phyloP scores from a whole-genome alignment of 2,888 invertebrate genomes.

The Caenorhabditis wallacei region DNA sequence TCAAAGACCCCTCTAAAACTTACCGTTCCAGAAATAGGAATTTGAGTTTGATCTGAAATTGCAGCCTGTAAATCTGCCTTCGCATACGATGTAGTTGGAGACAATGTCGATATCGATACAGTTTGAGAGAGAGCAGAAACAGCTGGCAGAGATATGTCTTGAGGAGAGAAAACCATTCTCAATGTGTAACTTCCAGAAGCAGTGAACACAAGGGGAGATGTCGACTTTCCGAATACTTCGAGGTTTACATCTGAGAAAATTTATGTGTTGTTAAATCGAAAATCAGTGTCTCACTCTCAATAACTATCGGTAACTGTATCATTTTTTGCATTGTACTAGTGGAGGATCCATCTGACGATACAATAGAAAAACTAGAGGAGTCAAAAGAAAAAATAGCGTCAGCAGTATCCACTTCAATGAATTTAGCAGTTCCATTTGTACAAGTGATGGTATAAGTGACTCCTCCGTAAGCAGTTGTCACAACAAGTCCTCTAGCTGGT shows the following conservation, averaged over 20 bases:
- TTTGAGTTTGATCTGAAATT: slow-evolving; percentile 11
- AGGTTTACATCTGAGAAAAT: slow-evolving; percentile 54
- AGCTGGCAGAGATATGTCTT: slow-evolving; percentile 43
- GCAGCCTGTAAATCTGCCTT: slow-evolving; percentile 31
- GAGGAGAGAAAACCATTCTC: slow-evolving; percentile 53
- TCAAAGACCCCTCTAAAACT: not conserved
- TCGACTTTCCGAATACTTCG: slow-evolving; percentile 28
- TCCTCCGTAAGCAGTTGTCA: slow-evolving; percentile 41
- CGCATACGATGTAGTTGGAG: slow-evolving; percentile 35
- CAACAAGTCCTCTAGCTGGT: not conserved
- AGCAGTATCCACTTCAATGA: slow-evolving; percentile 43
- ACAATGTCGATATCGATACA: slow-evolving; percentile 56
- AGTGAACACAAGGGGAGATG: slow-evolving; percentile 30
- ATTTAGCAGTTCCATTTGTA: slow-evolving; percentile 52
- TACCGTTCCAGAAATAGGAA: slow-evolving; percentile 46
- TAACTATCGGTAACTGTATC: slow-evolving; percentile 59
- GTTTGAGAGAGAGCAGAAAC: slow-evolving; percentile 44
- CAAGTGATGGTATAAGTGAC: slow-evolving; percentile 55
- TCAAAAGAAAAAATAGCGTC: slow-evolving; percentile 57
- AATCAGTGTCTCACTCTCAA: slow-evolving; percentile 53
- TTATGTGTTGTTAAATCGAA: not conserved
- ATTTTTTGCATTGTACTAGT: slow-evolving; percentile 26
- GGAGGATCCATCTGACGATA: slow-evolving; percentile 48
- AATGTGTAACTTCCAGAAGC: slow-evolving; percentile 24
- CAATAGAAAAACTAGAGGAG: slow-evolving; percentile 23